Conservation (phyloP, 1,140 invertebrate genomes). For the Drosophila takahashii region DNA sequence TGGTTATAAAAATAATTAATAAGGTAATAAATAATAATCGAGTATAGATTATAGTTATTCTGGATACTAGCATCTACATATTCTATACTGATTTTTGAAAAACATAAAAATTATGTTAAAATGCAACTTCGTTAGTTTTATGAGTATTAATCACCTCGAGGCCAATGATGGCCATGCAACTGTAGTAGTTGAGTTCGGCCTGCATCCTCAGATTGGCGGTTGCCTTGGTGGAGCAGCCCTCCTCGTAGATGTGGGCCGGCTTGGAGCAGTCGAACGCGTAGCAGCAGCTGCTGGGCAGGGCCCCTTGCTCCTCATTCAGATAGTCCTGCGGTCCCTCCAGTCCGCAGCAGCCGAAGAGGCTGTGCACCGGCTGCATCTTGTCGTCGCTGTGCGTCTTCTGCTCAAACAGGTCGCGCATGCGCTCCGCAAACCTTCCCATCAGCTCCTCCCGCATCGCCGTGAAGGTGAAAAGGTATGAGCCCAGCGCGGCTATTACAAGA, state of each 20-base stretch:
- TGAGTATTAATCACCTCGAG: conserved; percentile 44
- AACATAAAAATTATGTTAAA: too few relatives aligned
- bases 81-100: too few relatives aligned
- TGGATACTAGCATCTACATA: too few relatives aligned
- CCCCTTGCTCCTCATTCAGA: conserved; percentile 48
- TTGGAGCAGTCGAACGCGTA: conserved; percentile 65
- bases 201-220: conserved; percentile 43
- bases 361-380: conserved; percentile 70
- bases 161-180: conserved; percentile 54
- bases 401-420: conserved; percentile 54
- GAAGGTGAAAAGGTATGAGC: conserved; percentile 64
- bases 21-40: too few relatives aligned
- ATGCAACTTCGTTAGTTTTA: too few relatives aligned
- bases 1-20: too few relatives aligned
- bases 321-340: conserved; percentile 74
- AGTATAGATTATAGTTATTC: too few relatives aligned
- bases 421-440: conserved; percentile 57
- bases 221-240: conserved; percentile 65
- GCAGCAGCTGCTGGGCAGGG: conserved; percentile 74
- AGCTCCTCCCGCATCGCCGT: conserved; percentile 54
- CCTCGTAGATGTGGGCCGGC: conserved; percentile 55
- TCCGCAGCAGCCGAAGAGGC: conserved; percentile 73
- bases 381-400: conserved; percentile 44
- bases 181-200: conserved; percentile 62
- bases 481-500: conserved; percentile 47